Evolutionary conservation across 1,140 invertebrate genomes (phyloP).

Genomic region (Melipona quadrifasciata): DNA sequence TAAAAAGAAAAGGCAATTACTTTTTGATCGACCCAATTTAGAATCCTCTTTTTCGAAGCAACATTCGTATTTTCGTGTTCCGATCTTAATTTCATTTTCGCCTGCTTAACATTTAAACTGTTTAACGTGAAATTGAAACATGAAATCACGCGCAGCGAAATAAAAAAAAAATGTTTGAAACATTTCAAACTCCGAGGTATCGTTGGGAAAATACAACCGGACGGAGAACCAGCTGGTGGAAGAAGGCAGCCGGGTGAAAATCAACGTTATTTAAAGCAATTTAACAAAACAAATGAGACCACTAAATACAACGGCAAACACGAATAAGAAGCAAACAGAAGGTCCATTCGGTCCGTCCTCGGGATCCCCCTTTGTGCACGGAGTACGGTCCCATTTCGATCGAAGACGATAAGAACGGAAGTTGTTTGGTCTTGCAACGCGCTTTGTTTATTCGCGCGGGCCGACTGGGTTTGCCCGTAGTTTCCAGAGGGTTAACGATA

Average conservation of each 20-base stretch:
- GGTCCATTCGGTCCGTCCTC: background rate
- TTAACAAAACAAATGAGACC: background rate
- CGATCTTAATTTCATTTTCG: background rate
- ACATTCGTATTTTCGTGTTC: background rate
- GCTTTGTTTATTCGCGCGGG: slow-evolving; percentile 21
- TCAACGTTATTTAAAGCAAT: background rate
- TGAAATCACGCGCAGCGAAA: background rate
- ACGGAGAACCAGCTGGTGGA: background rate
- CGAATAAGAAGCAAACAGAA: background rate
- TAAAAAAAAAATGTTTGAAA: background rate
- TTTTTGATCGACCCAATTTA: background rate
- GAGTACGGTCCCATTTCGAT: background rate
- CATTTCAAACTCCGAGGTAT: background rate
- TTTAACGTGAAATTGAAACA: background rate
- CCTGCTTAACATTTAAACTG: background rate
- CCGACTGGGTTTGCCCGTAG: background rate
- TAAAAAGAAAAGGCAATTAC: background rate
- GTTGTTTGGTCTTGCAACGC: slow-evolving; percentile 12
- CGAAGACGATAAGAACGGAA: slow-evolving; percentile 8
- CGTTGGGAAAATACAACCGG: background rate
- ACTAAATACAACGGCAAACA: background rate
- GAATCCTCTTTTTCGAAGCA: background rate
- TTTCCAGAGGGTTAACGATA: slow-evolving; percentile 25
- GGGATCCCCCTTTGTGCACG: background rate
- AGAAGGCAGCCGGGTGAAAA: background rate